phyloP scores from a whole-genome alignment of 2,888 invertebrate genomes.

The Lochmaea crataegi region DNA sequence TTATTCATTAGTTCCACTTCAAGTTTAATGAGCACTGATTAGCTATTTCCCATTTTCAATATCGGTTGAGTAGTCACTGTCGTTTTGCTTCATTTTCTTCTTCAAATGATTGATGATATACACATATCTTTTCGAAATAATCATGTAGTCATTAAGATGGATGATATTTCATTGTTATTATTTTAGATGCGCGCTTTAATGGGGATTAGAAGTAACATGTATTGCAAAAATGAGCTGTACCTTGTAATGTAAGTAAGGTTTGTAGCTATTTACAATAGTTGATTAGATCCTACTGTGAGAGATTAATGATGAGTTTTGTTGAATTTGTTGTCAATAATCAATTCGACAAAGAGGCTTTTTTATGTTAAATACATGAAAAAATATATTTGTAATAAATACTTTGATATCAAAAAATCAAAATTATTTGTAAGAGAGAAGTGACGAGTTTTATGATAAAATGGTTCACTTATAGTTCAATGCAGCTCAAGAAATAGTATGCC shows the following conservation, averaged over 20 bases:
- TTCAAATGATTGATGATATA: slow-evolving; percentile 58
- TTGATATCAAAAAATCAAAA: not conserved
- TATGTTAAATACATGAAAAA: too few relatives aligned
- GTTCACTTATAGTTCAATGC: too few relatives aligned
- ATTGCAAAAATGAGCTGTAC: slow-evolving; percentile 24
- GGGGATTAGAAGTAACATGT: slow-evolving; percentile 28
- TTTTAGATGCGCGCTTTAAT: slow-evolving; percentile 44
- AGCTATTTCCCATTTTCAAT: not conserved
- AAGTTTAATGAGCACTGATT: not conserved
- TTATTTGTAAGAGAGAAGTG: too few relatives aligned
- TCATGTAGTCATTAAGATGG: slow-evolving; percentile 61
- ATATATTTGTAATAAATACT: not conserved
- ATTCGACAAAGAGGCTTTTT: not conserved
- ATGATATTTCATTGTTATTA: slow-evolving; percentile 59
- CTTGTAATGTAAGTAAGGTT: slow-evolving; percentile 24
- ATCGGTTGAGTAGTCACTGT: slow-evolving; percentile 2
- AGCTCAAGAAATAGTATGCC: too few relatives aligned
- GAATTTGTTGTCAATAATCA: not conserved
- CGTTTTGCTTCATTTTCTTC: slow-evolving; percentile 32
- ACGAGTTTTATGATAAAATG: too few relatives aligned
- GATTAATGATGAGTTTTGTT: slow-evolving; percentile 22
- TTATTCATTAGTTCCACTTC: too few relatives aligned
- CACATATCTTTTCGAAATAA: slow-evolving; percentile 60
- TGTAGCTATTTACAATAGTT: slow-evolving; percentile 37
- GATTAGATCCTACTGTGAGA: slow-evolving; percentile 32